Evolutionary conservation across 1,140 invertebrate genomes (phyloP).

Genomic region (Leptestheria dahalacensis): DNA sequence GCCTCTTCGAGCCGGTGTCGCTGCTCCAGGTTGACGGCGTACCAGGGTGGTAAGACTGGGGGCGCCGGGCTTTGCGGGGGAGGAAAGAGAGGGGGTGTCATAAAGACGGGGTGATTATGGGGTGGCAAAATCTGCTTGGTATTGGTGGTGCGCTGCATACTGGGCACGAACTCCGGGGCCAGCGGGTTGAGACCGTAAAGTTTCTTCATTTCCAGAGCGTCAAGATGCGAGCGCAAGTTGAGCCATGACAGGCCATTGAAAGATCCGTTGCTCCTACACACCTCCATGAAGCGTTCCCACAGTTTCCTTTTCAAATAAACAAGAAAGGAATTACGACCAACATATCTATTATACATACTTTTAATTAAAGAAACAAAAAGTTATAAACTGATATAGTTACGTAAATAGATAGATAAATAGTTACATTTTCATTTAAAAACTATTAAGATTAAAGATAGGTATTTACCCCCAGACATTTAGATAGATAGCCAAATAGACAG

Average conservation of each 20-base stretch:
- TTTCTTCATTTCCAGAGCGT: slow-evolving; percentile 54
- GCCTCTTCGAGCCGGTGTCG: background rate
- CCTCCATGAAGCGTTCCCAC: slow-evolving; percentile 65
- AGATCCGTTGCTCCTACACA: slow-evolving; percentile 55
- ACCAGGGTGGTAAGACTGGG: slow-evolving; percentile 5
- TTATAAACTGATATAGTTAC: background rate
- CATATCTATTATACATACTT: background rate
- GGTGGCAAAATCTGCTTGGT: background rate
- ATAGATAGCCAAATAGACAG: no score
- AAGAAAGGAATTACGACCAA: background rate
- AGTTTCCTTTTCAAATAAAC: slow-evolving; percentile 39
- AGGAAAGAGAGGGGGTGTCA: background rate
- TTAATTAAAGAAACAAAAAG: slow-evolving; percentile 19
- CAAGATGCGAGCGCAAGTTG: slow-evolving; percentile 47
- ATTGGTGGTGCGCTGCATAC: slow-evolving; percentile 22
- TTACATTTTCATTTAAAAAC: no score
- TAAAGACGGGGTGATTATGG: background rate
- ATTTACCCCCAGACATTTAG: no score
- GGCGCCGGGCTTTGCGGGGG: background rate
- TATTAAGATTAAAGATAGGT: no score
- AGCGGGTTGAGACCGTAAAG: slow-evolving; percentile 63
- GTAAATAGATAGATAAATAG: no score
- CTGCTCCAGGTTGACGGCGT: background rate
- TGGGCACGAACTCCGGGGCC: slow-evolving; percentile 62
- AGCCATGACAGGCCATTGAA: slow-evolving; percentile 57